Evolutionary conservation across 2,888 invertebrate genomes (phyloP), one percentile per base, ranked within the genome.

Genomic region (Amiota mariae): DNA sequence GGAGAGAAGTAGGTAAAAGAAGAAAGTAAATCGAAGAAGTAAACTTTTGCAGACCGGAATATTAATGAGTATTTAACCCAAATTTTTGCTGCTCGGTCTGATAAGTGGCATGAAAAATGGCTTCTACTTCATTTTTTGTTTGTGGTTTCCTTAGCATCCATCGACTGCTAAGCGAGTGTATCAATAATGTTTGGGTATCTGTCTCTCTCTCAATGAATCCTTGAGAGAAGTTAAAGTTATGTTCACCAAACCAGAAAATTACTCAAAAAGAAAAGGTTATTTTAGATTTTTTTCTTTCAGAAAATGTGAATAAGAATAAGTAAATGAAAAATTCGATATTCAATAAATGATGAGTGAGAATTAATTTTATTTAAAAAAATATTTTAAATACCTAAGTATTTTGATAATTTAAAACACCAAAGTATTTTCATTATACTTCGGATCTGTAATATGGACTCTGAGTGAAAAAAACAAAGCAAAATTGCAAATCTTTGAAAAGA

Each of bases 11-110:
- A 36, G 8, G 24, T 24, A 36, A 6, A 36, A 36, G 36, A 36
- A 36, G 36, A 36, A 36, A 36, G 36, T 36, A 36, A 36, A 36
- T 36, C 36, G 36, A 36, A 36, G 36, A 36, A 36, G 36, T 36
- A 36, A 85, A 86, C 78, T 86, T 84, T 84, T 74, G 85, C 82
- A 82, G 84, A 86, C 86, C 86, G 85, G 84, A 85, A 84, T 84
- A 84, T 84, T 84, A 86, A 84, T 84, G 86, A 85, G 84, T 84
- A 84, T 85, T 84, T 85, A 85, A 84, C 84, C 85, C 81, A 85
- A 84, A 85, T 85, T 85, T 86, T 84, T 84, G 84, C 86, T 86
- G 54, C 82, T 83, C 83, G 84, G 36, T 36, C 20, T 20, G 59
- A 84, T 85, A 84, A 84, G 86, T 85, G 85, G 79, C 84, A 85